Base-by-base conservation (phyloP, 2,797 vertebrate genomes). In the Clarias pachynema region DNA sequence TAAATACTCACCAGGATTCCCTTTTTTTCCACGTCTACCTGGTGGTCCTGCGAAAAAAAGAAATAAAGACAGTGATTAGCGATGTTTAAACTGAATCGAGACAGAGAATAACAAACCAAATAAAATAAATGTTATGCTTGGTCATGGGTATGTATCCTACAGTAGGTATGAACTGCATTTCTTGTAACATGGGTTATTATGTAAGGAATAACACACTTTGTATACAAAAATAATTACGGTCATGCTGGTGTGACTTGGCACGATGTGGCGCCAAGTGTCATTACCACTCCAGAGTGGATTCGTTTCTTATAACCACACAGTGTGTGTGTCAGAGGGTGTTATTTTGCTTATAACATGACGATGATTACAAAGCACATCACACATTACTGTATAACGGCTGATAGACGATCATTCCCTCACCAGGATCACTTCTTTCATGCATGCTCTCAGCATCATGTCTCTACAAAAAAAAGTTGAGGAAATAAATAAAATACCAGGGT, bases 1-100 rank as follows among this genome's bases (percentile, higher is more conserved):
- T 40, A 31, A 56, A 72, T 60, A 88, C 89, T 89, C 81, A 90
- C 89, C 89, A 85, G 89, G 86, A 81, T 90, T 90, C 56, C 89
- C 89, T 88, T 89, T 90, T 80, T 63, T 87, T 74, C 89, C 89
- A 9, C 89, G 82, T 80, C 87, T 90, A 63, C 89, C 89, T 66
- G 88, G 89, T 70, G 89, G 89, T 85, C 89, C 89, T 90, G 85
- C 22, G n/a, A 65, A 83, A 59, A 63, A 31, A 22, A 57, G 20
- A 73, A 22, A 74, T 16, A 75, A 44, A 60, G 4, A 86, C 72
- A 72, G 65, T 60, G 16, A 78, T 37, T 68, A 82, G 18, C 24
- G 62, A 40, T 56, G 24, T 65, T 79, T 63, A 20, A 49, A 16
- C 0, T 60, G 60, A 53, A 74, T 60, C 26, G 66, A 84, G 4